These are phyloP conservation scores for Fregata magnificens DNA, from an alignment of 2,113 vertebrate species.

Conservation along the genomic window DNA sequence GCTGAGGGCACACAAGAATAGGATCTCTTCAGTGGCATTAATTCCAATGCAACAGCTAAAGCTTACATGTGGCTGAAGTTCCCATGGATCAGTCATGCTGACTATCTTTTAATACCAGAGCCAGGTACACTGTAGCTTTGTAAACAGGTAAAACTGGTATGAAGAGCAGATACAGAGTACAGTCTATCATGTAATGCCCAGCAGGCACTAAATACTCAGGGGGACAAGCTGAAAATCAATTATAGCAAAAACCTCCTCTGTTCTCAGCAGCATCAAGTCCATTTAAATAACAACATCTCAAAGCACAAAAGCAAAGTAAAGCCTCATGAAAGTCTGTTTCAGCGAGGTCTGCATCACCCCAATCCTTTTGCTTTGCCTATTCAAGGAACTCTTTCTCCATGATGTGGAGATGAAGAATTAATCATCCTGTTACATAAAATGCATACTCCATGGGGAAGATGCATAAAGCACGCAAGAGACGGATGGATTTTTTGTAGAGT, in stretches of 20 bases:
- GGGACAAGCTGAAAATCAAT: background rate
- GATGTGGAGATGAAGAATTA: constrained; percentile 33
- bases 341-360: background rate
- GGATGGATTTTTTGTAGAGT: background rate
- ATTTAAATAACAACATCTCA: constrained; percentile 13
- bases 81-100: background rate
- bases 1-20: background rate
- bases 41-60: background rate
- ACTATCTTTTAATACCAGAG: background rate
- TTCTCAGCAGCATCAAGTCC: background rate
- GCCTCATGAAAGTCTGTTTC: background rate
- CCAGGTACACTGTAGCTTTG: background rate
- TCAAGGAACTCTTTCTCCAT: constrained; percentile 19
- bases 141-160: background rate
- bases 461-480: background rate
- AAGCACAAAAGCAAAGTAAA: constrained; percentile 2
- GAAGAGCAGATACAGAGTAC: background rate
- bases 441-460: constrained; percentile 8
- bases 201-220: background rate
- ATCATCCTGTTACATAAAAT: constrained; percentile 57
- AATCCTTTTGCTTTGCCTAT: background rate
- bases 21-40: background rate
- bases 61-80: background rate
- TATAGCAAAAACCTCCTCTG: background rate
- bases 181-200: background rate